phyloP scores from a whole-genome alignment of 2,797 vertebrate genomes.

The Mormyrus hasselquistii region DNA sequence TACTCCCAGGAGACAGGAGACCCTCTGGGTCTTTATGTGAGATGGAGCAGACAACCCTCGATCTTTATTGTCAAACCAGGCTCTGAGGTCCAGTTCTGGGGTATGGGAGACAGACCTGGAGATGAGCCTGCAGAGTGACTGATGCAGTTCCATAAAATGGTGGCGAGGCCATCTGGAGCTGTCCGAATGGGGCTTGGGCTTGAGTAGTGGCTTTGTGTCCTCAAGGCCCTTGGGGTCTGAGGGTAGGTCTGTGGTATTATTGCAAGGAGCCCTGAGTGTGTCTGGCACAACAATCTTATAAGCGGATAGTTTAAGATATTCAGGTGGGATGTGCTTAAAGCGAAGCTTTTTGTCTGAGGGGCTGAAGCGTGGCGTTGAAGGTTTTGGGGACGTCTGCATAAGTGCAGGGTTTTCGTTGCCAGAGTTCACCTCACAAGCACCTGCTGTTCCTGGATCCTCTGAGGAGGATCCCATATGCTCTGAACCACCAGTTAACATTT shows the following conservation, averaged over 20 bases:
- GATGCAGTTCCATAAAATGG: constrained; percentile 72
- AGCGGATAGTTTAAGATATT: constrained; percentile 55
- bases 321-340: constrained; percentile 53
- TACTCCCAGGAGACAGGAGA: constrained; percentile 49
- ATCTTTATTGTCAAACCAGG: constrained; percentile 13
- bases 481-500: constrained; percentile 9
- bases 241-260: constrained; percentile 11
- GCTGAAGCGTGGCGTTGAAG: constrained; percentile 9
- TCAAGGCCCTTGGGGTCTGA: neutral
- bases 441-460: constrained; percentile 4
- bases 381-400: constrained; percentile 22
- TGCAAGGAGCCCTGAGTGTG: constrained; percentile 21
- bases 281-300: constrained; percentile 53
- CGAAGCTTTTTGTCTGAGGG: constrained; percentile 28
- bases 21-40: constrained; percentile 54
- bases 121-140: constrained; percentile 66
- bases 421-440: constrained; percentile 17
- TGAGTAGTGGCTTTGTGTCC: neutral
- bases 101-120: constrained; percentile 60
- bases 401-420: constrained; percentile 13
- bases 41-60: constrained; percentile 33
- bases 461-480: constrained; percentile 23
- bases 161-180: constrained; percentile 37
- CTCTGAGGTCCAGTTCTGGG: constrained; percentile 63
- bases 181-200: constrained; percentile 23